A percentile compares a stretch with the other conserved stretches of the same genome.
Conservation (phyloP, 2,113 vertebrate species). For the Periophthalmodon schlosseri region DNA sequence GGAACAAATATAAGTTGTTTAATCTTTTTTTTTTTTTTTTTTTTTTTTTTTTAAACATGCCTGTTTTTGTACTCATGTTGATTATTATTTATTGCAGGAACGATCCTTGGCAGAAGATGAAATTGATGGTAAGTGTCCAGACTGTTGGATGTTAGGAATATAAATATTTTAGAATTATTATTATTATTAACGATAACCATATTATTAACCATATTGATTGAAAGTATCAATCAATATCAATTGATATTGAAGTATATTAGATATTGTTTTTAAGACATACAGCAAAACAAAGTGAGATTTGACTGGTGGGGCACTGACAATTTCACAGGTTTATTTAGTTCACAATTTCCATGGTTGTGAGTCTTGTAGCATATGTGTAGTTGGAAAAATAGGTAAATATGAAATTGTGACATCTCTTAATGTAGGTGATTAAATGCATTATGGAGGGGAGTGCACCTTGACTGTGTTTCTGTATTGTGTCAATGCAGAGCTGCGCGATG, state of each 20-base stretch:
- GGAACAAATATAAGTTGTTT: background rate
- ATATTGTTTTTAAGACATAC: background rate
- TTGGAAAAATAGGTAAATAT: background rate
- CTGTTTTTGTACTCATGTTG: background rate
- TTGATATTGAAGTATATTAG: background rate
- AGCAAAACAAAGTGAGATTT: background rate
- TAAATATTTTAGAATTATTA: background rate
- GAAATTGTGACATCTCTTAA: background rate
- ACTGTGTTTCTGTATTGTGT: background rate
- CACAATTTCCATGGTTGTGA: background rate
- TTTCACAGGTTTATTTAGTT: background rate
- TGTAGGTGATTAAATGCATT: too few relatives aligned
- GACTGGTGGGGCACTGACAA: background rate
- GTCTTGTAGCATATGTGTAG: too few relatives aligned
- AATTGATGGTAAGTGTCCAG: constrained; percentile 73
- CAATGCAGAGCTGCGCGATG: constrained; percentile 87
- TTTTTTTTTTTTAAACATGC: background rate
- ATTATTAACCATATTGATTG: too few relatives aligned
- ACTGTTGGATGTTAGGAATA: background rate
- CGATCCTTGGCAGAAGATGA: constrained; percentile 77
- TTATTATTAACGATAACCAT: background rate
- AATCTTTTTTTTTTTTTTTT: background rate
- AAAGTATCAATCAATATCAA: too few relatives aligned
- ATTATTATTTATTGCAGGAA: constrained; percentile 57
- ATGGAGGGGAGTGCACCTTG: background rate